A percentile compares a stretch with the other conserved stretches of the same genome.
These are phyloP conservation scores for Callospermophilus lateralis DNA, from an alignment of 2,113 vertebrate species.

Conservation along the genomic window DNA sequence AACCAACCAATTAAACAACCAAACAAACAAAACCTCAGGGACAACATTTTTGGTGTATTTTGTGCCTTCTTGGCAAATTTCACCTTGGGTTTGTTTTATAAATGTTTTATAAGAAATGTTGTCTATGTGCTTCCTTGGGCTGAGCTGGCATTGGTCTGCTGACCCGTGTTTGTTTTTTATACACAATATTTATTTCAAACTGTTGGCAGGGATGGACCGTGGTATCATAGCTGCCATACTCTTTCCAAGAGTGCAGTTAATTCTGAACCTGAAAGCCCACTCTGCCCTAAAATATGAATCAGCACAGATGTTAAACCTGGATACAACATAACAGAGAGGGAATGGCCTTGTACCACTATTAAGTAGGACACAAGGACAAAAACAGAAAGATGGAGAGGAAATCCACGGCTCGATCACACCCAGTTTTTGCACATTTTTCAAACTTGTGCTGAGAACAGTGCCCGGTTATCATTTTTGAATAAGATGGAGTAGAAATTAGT, in stretches of 20 bases:
- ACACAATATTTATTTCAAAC: slow-evolving; percentile 64
- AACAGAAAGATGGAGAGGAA: not conserved
- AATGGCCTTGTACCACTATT: not conserved
- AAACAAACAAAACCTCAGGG: slow-evolving; percentile 63
- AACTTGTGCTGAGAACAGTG: not conserved
- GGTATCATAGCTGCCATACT: slow-evolving; percentile 52
- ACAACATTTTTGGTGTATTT: not conserved
- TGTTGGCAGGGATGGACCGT: slow-evolving; percentile 62
- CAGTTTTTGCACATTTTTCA: not conserved
- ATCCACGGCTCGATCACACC: not conserved
- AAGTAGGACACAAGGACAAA: not conserved
- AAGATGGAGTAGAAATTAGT: not conserved
- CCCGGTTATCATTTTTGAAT: not conserved
- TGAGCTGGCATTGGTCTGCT: slow-evolving; percentile 3
- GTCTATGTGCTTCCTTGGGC: slow-evolving; percentile 17
- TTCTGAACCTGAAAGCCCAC: slow-evolving; percentile 53
- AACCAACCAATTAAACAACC: slow-evolving; percentile 39
- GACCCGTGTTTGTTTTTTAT: slow-evolving; percentile 83
- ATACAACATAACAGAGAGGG: not conserved
- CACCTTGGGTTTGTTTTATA: slow-evolving; percentile 65
- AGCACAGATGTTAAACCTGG: slow-evolving; percentile 42
- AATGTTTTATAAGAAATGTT: slow-evolving; percentile 67
- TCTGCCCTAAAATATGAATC: slow-evolving; percentile 70
- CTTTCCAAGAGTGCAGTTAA: slow-evolving; percentile 65
- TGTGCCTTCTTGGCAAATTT: not conserved